Percentiles rank a stretch among this genome's conserved stretches.
Conservation (phyloP, 2,113 vertebrate genomes). For the Gorsachius goisagi region DNA sequence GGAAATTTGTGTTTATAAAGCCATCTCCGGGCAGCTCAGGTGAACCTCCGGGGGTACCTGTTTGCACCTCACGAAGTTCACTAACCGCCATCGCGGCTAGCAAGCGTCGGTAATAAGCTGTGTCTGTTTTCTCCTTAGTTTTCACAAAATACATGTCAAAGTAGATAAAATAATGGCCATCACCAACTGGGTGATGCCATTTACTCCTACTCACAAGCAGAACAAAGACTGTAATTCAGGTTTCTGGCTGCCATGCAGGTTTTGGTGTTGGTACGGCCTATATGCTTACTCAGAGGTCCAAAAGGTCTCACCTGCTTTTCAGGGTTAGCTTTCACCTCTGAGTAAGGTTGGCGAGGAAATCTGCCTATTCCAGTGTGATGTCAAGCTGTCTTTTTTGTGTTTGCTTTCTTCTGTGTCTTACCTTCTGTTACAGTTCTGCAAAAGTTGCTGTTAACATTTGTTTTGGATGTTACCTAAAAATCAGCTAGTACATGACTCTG, state of each 20-base stretch:
- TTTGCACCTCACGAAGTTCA: background rate
- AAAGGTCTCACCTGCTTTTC: background rate
- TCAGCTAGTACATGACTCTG: background rate
- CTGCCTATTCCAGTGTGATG: accelerated
- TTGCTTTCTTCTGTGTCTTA: background rate
- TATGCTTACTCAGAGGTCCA: background rate
- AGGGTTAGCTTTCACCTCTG: background rate
- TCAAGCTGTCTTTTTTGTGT: background rate
- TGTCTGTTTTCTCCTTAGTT: background rate
- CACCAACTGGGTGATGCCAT: accelerated
- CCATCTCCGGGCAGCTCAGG: background rate
- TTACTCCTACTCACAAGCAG: background rate
- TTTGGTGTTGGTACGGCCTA: background rate
- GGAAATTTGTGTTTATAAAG: background rate
- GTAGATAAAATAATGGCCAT: background rate
- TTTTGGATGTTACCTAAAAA: background rate
- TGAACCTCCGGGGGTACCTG: background rate
- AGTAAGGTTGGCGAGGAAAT: accelerated
- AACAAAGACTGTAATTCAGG: background rate
- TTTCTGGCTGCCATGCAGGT: background rate
- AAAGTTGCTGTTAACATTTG: background rate
- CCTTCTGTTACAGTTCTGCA: background rate
- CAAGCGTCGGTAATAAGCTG: background rate
- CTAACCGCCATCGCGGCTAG: accelerated
- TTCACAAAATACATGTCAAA: background rate